Conservation (phyloP, 2,113 vertebrate genomes). For the Gymnorhina tibicen region DNA sequence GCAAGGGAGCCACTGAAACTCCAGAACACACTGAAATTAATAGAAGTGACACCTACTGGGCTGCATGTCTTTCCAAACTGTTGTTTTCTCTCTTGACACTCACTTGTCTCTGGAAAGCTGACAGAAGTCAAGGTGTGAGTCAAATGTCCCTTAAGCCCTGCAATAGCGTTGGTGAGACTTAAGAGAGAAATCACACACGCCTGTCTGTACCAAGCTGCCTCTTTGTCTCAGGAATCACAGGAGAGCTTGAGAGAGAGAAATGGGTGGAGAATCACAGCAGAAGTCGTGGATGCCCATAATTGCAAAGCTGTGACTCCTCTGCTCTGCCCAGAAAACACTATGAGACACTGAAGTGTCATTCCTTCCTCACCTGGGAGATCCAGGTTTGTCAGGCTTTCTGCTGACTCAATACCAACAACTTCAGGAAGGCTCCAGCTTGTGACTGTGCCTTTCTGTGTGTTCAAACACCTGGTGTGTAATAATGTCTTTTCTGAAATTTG, state of each 20-base stretch:
- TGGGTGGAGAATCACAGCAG: neutral
- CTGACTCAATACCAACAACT: neutral
- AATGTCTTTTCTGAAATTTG: neutral
- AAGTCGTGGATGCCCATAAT: neutral
- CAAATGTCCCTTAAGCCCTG: neutral
- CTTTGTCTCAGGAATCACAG: neutral
- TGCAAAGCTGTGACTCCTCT: neutral
- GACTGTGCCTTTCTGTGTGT: neutral
- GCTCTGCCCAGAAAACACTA: neutral
- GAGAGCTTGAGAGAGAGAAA: neutral
- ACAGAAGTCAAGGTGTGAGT: neutral
- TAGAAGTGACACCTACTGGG: neutral
- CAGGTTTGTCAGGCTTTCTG: neutral
- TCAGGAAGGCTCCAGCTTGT: neutral
- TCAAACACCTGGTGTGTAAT: fast-evolving
- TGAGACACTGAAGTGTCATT: neutral
- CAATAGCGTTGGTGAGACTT: fast-evolving
- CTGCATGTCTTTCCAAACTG: neutral
- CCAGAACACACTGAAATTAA: neutral
- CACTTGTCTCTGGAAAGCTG: neutral
- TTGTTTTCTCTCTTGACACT: neutral
- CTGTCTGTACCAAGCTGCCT: neutral
- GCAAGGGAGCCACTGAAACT: neutral
- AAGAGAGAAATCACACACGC: neutral
- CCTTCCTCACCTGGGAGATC: neutral